phyloP scores from a whole-genome alignment of 2,888 invertebrate genomes.

The Oscheius myriophilus region DNA sequence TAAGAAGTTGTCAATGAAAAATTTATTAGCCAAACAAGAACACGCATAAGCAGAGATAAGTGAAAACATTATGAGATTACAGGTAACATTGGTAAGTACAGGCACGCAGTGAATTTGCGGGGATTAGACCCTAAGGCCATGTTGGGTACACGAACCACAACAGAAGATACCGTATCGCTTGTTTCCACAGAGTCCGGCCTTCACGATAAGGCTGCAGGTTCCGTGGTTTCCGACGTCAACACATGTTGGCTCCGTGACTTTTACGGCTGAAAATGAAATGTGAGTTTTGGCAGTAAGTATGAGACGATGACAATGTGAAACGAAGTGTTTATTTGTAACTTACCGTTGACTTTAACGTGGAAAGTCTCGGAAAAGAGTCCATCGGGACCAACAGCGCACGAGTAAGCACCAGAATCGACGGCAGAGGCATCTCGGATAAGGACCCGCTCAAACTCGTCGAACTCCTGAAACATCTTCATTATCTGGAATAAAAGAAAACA shows the following conservation, averaged over 20 bases:
- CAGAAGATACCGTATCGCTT: conserved; percentile 64
- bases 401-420: conserved; percentile 42
- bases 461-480: not conserved
- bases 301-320: conserved; percentile 7
- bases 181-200: conserved; percentile 59
- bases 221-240: conserved; percentile 46
- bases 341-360: conserved; percentile 44
- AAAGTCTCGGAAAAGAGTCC: conserved; percentile 41
- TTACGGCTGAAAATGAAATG: not conserved
- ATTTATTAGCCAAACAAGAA: not conserved
- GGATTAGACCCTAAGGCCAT: conserved; percentile 13
- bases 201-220: conserved; percentile 56
- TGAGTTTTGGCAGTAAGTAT: not conserved
- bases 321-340: not conserved
- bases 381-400: conserved; percentile 44
- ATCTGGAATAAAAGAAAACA: not conserved
- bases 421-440: conserved; percentile 29
- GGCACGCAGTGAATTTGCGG: not conserved
- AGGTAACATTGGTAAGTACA: not conserved
- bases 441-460: conserved; percentile 19
- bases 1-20: not conserved
- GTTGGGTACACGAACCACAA: conserved; percentile 56
- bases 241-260: conserved; percentile 29
- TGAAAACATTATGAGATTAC: conserved; percentile 23
- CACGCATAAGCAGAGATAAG: not conserved